These are phyloP conservation scores for Pandemis corylana DNA, from an alignment of 2,888 invertebrate genomes.

Conservation along the genomic window DNA sequence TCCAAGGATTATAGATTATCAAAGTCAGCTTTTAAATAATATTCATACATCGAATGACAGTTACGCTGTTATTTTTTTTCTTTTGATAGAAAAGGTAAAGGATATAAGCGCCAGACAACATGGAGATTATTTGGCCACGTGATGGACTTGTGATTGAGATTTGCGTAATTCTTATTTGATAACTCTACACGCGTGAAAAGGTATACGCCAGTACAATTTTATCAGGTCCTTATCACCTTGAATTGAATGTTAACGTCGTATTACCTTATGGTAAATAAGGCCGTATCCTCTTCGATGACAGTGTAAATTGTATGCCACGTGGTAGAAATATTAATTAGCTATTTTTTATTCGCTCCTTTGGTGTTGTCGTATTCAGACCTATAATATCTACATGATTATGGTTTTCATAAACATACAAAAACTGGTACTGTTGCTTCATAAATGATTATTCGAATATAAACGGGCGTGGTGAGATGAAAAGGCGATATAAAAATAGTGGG, in stretches of 20 bases:
- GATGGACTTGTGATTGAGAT: not conserved
- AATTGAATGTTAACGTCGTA: conserved; percentile 15
- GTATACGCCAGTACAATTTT: not conserved
- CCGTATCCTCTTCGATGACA: conserved; percentile 32
- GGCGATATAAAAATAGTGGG: too few species aligned
- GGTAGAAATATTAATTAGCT: conserved; percentile 24
- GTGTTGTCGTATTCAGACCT: not conserved
- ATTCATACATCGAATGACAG: not conserved
- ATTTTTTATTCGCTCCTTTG: not conserved
- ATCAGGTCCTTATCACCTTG: conserved; percentile 32
- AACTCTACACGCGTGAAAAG: not conserved
- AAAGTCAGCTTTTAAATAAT: not conserved
- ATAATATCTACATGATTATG: not conserved
- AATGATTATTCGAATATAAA: too few species aligned
- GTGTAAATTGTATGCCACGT: conserved; percentile 12
- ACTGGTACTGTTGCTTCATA: too few species aligned
- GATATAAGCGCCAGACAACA: not conserved
- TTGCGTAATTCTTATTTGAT: not conserved
- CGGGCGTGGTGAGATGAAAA: too few species aligned
- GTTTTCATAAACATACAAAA: too few species aligned
- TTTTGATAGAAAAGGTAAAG: not conserved
- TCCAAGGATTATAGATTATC: not conserved
- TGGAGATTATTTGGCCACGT: not conserved
- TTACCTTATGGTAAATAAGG: conserved; percentile 30
- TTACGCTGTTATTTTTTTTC: not conserved